These are phyloP conservation scores for Drosophila navojoa DNA, from an alignment of 1,140 invertebrate genomes.

Conservation along the genomic window DNA sequence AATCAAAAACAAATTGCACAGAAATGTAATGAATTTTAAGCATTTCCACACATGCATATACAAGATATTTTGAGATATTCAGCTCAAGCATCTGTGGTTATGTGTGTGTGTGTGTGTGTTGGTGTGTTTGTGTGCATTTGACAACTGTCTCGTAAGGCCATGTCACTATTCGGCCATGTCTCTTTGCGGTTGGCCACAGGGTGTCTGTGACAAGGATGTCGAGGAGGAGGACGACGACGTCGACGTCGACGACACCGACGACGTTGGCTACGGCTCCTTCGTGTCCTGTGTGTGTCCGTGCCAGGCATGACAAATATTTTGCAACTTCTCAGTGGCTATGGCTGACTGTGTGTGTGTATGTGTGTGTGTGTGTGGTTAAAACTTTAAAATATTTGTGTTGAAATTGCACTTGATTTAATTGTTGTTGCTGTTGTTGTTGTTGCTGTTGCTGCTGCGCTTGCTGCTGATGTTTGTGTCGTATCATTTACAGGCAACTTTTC, in stretches of 20 bases:
- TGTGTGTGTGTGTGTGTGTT: constrained; percentile 11
- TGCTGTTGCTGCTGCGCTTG: constrained; percentile 22
- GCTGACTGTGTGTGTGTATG: background rate
- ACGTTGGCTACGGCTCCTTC: constrained; percentile 48
- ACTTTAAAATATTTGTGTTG: constrained; percentile 80
- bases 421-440: constrained; percentile 60
- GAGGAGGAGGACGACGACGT: constrained; percentile 38
- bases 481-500: constrained; percentile 66
- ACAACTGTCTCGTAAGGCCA: constrained; percentile 79
- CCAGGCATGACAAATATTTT: constrained; percentile 79
- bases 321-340: constrained; percentile 58
- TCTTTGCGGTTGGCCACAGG: constrained; percentile 79
- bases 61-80: constrained; percentile 32
- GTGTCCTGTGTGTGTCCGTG: constrained; percentile 62
- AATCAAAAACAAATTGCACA: constrained; percentile 80
- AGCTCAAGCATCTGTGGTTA: constrained; percentile 19
- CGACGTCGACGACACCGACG: constrained; percentile 41
- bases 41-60: constrained; percentile 63
- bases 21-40: constrained; percentile 82
- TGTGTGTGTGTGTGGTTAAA: constrained; percentile 52
- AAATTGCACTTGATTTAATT: constrained; percentile 82
- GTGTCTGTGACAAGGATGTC: constrained; percentile 72
- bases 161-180: constrained; percentile 77
- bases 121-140: constrained; percentile 54
- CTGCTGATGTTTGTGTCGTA: constrained; percentile 53